Conservation (phyloP, 2,888 invertebrate species). For the Pristionchus arcanus region DNA sequence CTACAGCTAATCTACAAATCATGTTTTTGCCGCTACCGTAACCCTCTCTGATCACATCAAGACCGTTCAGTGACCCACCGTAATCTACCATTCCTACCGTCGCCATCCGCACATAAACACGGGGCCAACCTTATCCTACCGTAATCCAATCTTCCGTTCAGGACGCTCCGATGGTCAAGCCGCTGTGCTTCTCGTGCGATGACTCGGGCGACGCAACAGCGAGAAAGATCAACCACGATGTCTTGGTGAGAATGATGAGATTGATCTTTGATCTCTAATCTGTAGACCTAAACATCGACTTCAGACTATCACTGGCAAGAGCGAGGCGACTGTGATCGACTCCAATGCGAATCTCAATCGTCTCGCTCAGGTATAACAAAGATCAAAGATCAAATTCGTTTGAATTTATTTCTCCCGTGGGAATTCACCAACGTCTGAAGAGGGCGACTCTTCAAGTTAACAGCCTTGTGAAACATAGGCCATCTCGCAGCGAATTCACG, state of each 20-base stretch:
- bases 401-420: too few relatives aligned
- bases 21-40: too few relatives aligned
- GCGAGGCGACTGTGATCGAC: slow-evolving; percentile 8
- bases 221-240: slow-evolving; percentile 27
- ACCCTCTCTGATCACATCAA: too few relatives aligned
- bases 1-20: too few relatives aligned
- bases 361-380: slow-evolving; percentile 2
- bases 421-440: too few relatives aligned
- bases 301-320: neutral
- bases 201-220: slow-evolving; percentile 15
- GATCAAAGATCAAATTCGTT: too few relatives aligned
- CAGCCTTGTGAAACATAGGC: too few relatives aligned
- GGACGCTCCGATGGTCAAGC: neutral
- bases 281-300: neutral
- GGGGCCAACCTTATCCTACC: neutral
- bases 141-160: neutral
- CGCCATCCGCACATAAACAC: too few relatives aligned
- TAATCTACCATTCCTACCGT: too few relatives aligned
- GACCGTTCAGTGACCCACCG: neutral
- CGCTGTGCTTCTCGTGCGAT: slow-evolving; percentile 44
- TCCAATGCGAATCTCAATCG: slow-evolving; percentile 33
- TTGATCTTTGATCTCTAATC: neutral
- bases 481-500: neutral
- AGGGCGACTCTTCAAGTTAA: too few relatives aligned
- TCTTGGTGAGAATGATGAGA: neutral